Evolutionary conservation across 2,888 invertebrate species (phyloP).

Genomic region (Apotomis capreana): DNA sequence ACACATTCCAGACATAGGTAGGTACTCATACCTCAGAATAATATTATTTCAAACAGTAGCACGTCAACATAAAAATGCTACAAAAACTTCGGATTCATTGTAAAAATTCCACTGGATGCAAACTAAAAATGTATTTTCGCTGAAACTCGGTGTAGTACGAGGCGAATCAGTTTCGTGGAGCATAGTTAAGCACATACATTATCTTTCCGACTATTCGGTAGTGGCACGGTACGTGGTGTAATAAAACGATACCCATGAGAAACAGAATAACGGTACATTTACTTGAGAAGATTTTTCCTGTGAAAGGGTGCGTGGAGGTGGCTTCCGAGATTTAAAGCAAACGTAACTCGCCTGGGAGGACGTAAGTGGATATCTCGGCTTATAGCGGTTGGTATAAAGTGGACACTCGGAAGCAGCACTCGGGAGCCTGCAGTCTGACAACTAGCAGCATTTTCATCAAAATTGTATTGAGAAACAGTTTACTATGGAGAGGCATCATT

Average conservation of each 20-base stretch:
- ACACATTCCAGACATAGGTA: not conserved
- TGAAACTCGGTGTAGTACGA: conserved; percentile 23
- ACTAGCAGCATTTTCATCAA: conserved; percentile 3
- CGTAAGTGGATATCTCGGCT: conserved; percentile 45
- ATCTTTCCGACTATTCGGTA: conserved; percentile 27
- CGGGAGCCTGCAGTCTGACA: conserved; percentile 18
- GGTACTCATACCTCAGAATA: conserved; percentile 1
- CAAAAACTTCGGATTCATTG: conserved; percentile 17
- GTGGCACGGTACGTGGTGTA: conserved; percentile 42
- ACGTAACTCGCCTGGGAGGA: conserved; percentile 44
- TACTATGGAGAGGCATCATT: no score
- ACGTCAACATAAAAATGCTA: conserved; percentile 2
- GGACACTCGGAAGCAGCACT: conserved; percentile 48
- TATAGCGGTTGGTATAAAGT: conserved; percentile 45
- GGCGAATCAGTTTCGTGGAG: conserved; percentile 43
- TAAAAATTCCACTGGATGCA: conserved; percentile 23
- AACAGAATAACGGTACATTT: conserved; percentile 53
- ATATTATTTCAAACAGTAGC: conserved; percentile 5
- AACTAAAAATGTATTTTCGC: conserved; percentile 27
- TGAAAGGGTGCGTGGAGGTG: conserved; percentile 44
- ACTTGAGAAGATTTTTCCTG: conserved; percentile 46
- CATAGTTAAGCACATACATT: conserved; percentile 37
- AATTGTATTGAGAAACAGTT: no score
- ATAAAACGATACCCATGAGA: conserved; percentile 53
- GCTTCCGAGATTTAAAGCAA: conserved; percentile 50